Evolutionary conservation across 2,888 invertebrate genomes (phyloP).

Genomic region (Drosophila anomalata): DNA sequence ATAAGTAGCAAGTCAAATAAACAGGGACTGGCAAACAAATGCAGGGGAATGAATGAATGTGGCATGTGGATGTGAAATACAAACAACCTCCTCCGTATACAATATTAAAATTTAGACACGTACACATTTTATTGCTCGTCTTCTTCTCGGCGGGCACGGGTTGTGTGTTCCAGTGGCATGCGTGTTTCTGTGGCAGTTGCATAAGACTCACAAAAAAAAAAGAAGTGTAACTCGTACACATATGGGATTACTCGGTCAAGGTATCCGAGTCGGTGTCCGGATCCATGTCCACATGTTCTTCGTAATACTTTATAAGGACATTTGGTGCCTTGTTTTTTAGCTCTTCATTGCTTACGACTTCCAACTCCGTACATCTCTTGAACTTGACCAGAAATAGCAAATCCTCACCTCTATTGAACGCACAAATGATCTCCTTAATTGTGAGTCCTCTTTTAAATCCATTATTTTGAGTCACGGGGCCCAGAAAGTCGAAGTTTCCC

Average conservation of each 20-base stretch:
- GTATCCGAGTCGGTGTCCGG: neutral
- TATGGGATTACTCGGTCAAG: too few relatives aligned
- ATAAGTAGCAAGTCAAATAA: constrained; percentile 71
- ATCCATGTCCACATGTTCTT: neutral
- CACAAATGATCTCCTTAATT: neutral
- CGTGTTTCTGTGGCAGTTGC: constrained; percentile 16
- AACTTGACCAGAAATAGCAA: neutral
- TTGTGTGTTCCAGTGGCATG: neutral
- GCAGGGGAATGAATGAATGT: constrained; percentile 41
- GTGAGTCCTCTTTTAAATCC: neutral
- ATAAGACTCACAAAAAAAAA: constrained; percentile 2
- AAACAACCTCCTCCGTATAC: constrained; percentile 25
- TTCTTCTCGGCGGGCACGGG: constrained; percentile 25
- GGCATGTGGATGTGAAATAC: constrained; percentile 5
- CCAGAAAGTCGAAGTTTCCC: neutral
- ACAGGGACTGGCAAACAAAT: constrained; percentile 28
- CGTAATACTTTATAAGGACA: neutral
- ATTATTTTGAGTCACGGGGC: neutral
- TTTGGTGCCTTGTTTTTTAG: neutral
- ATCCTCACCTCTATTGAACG: neutral
- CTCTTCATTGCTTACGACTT: neutral
- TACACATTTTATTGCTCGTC: constrained; percentile 73
- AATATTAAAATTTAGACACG: constrained; percentile 77
- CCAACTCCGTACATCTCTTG: neutral
- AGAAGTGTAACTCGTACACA: neutral